phyloP scores from a whole-genome alignment of 1,140 invertebrate genomes.

The Pseudoatta argentina region DNA sequence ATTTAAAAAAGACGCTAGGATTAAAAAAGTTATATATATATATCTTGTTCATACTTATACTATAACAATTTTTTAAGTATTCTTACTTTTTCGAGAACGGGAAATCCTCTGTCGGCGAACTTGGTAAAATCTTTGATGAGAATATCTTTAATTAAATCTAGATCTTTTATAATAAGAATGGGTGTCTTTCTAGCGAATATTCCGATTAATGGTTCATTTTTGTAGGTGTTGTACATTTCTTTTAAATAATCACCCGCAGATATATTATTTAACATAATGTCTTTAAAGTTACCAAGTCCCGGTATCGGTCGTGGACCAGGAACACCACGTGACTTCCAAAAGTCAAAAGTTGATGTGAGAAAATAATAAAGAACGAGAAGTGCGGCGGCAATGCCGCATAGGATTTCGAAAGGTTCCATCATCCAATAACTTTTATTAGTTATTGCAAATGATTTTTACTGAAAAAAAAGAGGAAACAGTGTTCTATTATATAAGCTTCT shows the following conservation, averaged over 20 bases:
- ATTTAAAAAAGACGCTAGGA: no score
- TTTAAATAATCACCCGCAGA: conserved; percentile 35
- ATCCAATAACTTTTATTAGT: neutral
- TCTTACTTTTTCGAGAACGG: neutral
- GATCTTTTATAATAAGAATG: conserved; percentile 82
- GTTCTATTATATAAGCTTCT: neutral
- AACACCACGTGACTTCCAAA: conserved; percentile 80
- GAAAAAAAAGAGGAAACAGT: neutral
- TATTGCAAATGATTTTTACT: neutral
- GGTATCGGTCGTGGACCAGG: conserved; percentile 74
- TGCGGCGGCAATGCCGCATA: neutral
- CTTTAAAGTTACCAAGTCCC: conserved; percentile 80
- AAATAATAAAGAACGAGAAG: conserved; percentile 69
- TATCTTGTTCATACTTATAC: no score
- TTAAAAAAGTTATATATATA: no score
- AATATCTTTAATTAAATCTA: conserved; percentile 83
- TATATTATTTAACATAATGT: conserved; percentile 63
- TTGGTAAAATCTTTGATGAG: conserved; percentile 79
- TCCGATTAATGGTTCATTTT: conserved; percentile 83
- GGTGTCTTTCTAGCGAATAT: conserved; percentile 82
- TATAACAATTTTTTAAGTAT: neutral
- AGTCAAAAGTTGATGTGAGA: conserved; percentile 66
- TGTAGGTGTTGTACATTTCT: conserved; percentile 74
- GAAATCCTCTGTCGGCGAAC: conserved; percentile 82
- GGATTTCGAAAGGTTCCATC: neutral